Percentiles rank a stretch among this genome's conserved stretches.
phyloP scores from a whole-genome alignment of 2,113 vertebrate species.

The Lota lota region DNA sequence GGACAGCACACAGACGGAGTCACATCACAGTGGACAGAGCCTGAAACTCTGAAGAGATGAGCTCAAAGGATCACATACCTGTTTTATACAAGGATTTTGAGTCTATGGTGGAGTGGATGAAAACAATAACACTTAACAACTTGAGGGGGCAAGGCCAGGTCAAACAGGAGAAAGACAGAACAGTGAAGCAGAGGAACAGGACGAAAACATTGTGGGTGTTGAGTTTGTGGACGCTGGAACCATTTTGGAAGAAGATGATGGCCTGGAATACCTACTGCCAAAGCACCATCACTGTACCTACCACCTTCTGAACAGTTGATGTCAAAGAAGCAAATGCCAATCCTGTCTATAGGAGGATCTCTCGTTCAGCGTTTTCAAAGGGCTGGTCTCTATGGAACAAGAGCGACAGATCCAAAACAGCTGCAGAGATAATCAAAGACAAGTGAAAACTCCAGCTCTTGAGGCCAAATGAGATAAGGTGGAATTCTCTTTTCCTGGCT shows the following conservation, averaged over 20 bases:
- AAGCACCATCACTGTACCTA: conserved; percentile 33
- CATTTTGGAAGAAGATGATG: conserved; percentile 33
- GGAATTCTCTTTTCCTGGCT: conserved; percentile 35
- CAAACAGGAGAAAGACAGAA: background rate
- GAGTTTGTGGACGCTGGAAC: conserved; percentile 24
- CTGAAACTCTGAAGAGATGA: conserved; percentile 11
- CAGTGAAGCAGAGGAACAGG: background rate
- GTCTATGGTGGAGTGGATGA: no score
- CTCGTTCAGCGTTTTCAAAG: conserved; percentile 21
- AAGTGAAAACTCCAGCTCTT: conserved; percentile 20
- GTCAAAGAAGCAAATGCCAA: conserved; percentile 17
- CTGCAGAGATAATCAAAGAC: conserved; percentile 23
- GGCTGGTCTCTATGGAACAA: conserved; percentile 14
- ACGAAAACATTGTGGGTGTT: conserved; percentile 2
- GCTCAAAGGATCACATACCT: conserved; percentile 37
- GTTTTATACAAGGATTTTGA: no score
- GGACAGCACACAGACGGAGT: conserved; percentile 23
- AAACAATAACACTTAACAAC: background rate
- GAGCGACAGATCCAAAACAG: background rate
- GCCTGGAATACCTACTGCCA: conserved; percentile 30
- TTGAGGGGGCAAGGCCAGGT: background rate
- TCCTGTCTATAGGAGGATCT: conserved; percentile 12
- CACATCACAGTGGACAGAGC: conserved; percentile 30
- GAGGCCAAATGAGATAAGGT: conserved; percentile 27
- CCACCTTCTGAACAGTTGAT: conserved; percentile 21